Evolutionary conservation across 2,797 vertebrate genomes (phyloP), one percentile per base, ranked within the genome.

Genomic region (Parauchenoglanis ngamensis): DNA sequence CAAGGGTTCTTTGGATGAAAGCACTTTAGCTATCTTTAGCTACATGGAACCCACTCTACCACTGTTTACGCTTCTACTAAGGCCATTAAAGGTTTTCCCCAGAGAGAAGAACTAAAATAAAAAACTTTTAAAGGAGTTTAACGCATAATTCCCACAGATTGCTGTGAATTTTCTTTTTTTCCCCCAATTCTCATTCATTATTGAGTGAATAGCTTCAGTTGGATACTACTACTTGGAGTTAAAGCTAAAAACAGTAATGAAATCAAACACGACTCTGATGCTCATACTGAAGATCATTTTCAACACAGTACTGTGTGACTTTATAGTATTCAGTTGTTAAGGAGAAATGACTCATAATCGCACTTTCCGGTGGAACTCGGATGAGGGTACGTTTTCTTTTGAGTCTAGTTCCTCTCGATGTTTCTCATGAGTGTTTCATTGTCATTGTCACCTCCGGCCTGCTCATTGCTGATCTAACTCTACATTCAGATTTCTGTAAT

Each of bases 401-500:
- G 25, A 76, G n/a, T 28, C 73, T 76, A 49, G 46, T 76, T 76
- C 28, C 77, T 79, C 77, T 79, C 28, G 12, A 35, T 28, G 31
- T 10, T 59, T 80, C 49, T 56, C 49, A 1, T 31, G 49, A 77
- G n/a, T 7, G 28, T 76, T 54, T 31, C 49, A 56, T 8, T 10
- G 13, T 6, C 52, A 15, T 23, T 25, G 72, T n/a, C 17, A 21
- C 56, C 31, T 80, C 77, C 57, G 31, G 31, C 17, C 40, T 40
- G 8, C 0, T 79, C 54, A 40, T 57, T 23, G 57, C 31, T 28
- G 28, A 19, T 78, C 31, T 23, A 80, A 13, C 19, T 21, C 8
- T 19, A 77, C n/a, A 56, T 56, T 54, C 25, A 19, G 25, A 28
- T 52, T 52, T 52, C 46, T 76, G 46, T 52, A 76, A 52, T n/a